Evolutionary conservation across 2,888 invertebrate species (phyloP), one percentile per base, ranked within the genome.

Genomic region (Acronicta alni): DNA sequence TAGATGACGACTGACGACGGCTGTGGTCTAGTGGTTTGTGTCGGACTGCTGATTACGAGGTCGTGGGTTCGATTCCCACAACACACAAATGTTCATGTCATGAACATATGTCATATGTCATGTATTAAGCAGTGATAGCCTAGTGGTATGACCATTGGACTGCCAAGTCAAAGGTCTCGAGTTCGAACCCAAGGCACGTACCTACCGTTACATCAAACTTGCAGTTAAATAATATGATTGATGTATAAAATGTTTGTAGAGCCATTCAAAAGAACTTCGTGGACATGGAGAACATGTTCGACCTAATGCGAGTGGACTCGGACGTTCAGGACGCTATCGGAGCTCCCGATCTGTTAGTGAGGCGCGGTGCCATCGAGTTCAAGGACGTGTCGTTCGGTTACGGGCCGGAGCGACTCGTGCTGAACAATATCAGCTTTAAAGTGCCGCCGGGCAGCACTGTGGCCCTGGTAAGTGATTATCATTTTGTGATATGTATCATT

Each of bases 221-320:
- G 20, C 20, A 20, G 5, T 20, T 5, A 2, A 20, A 5, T 20
- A 20, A 2, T 26, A 26, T 26, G 9, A 14, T 3, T 3, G 32
- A 14, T 32, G 32, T 32, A 30, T 4, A 16, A 7, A 12, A 3
- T 26, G 3, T 43, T 45, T 45, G 6, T 17, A 98, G 99, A 84
- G 97, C 98, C 56, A 99, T 99, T 61, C 99, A 99, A 87, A 98
- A 98, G 93, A 98, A 99, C 84, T 99, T 99, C 84, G 97, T 99
- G 16, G 99, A 99, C 85, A 99, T 99, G 99, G 99, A 99, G 90
- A 99, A 99, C 89, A 99, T 99, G 99, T 98, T 99, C 87, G 99
- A 99, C 77, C 90, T 99, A 66, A 95, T 99, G 81, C 96, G 97
- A 38, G 98, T 98, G 82, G 96, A 97, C 43, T 96, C 97, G 53